phyloP scores from a whole-genome alignment of 2,113 vertebrate species.

The Leucosticte australis region DNA sequence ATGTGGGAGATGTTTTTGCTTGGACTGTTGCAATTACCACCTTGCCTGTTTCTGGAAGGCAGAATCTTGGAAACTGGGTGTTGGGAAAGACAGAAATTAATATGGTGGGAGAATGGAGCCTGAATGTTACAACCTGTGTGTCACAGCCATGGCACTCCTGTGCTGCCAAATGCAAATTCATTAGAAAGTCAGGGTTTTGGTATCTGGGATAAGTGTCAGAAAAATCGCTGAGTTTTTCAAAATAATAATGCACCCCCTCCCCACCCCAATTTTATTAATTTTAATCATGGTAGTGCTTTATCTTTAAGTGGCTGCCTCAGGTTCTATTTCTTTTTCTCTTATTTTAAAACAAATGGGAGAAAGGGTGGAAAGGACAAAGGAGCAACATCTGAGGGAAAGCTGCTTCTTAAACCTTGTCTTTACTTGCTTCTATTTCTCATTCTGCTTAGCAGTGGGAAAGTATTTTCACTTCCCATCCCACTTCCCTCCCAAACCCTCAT shows the following conservation, averaged over 20 bases:
- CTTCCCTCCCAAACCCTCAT: neutral
- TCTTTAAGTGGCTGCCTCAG: neutral
- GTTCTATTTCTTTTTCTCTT: neutral
- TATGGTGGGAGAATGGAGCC: neutral
- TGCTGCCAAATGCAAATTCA: neutral
- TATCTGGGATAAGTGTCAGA: neutral
- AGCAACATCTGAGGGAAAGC: neutral
- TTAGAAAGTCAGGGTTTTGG: neutral
- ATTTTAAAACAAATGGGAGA: neutral
- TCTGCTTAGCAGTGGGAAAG: neutral
- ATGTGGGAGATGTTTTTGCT: neutral
- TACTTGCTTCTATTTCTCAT: neutral
- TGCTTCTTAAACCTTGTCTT: neutral
- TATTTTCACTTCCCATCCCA: neutral
- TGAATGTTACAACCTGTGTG: neutral
- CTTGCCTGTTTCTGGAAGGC: neutral
- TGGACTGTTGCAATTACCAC: neutral
- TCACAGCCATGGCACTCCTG: neutral
- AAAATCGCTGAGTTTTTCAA: neutral
- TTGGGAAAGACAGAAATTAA: neutral
- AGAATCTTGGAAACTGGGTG: neutral
- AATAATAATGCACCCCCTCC: neutral
- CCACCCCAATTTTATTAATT: neutral
- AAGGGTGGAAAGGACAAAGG: neutral
- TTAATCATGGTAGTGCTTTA: neutral